Base-by-base conservation (phyloP, 2,797 vertebrate species). In the Coracias cyanogaster region DNA sequence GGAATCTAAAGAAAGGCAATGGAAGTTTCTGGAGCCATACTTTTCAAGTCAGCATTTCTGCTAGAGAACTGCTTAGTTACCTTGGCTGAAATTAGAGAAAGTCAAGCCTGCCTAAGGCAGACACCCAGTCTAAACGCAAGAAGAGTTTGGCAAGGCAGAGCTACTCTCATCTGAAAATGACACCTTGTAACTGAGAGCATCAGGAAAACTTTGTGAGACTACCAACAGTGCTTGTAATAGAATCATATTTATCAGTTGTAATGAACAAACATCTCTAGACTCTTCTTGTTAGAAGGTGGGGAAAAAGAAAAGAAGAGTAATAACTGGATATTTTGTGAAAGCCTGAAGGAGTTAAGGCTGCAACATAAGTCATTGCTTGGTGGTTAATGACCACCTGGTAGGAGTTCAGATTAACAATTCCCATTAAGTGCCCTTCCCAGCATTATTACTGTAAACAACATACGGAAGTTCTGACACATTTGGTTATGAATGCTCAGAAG, bases 321-420 rank as follows among this genome's bases (percentile, higher is more conserved):
- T 80, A 89, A 90, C 19, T 70, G 58, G 25, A 12, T 79, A 81
- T 80, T 77, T 93, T 57, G 76, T 29, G 64, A 82, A 74, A 94
- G 82, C 31, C 81, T 71, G 73, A 82, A 89, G 43, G 45, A 88
- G 33, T 74, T 89, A 62, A 60, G 35, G 52, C 83, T 80, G 85
- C 48, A 90, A 73, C 33, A 9, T 14, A 93, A 91, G 51, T 72
- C 6, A 88, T 88, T 91, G 90, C 70, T 88, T 70, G 64, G 48
- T 86, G 57, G 65, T 87, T 93, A 86, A 91, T 70, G 78, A 81
- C 81, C 91, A 92, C 69, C 65, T 79, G 76, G 76, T 48, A 89
- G 74, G 64, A 85, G 67, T 57, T 65, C 82, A 74, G 45, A 64
- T 73, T 64, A 88, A 71, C 31, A 93, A 89, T 43, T 91, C 55